These are phyloP conservation scores for Drosophila tani DNA, from an alignment of 1,140 invertebrate species.

Conservation along the genomic window DNA sequence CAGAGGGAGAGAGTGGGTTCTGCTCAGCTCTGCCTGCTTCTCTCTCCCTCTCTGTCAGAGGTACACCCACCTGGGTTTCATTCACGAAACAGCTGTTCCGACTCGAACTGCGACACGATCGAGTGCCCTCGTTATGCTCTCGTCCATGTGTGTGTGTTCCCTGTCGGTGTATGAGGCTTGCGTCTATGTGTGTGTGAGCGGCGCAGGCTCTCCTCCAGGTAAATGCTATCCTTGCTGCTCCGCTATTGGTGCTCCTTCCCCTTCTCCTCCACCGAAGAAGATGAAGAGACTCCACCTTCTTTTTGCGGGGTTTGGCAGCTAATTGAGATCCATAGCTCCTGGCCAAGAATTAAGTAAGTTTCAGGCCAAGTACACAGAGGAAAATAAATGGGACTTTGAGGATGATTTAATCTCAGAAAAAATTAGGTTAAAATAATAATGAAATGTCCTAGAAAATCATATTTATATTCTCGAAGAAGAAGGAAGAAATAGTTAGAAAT, in stretches of 20 bases:
- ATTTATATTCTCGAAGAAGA: neutral
- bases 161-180: conserved; percentile 1
- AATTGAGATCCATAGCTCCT: neutral
- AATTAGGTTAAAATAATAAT: too few species aligned
- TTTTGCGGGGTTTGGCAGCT: neutral
- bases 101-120: conserved; percentile 78
- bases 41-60: conserved; percentile 20
- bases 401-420: too few species aligned
- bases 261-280: neutral
- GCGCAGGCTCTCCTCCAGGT: conserved; percentile 52
- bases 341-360: neutral
- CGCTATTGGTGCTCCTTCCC: conserved; percentile 57
- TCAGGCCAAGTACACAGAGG: neutral
- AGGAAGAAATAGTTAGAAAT: too few species aligned
- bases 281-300: conserved; percentile 73
- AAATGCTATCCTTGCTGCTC: conserved; percentile 47
- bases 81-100: conserved; percentile 79
- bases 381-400: neutral
- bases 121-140: conserved; percentile 78
- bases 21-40: conserved; percentile 1
- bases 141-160: conserved; percentile 27
- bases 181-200: conserved; percentile 11
- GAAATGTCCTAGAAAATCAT: neutral
- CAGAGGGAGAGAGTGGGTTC: conserved; percentile 15
- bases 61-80: conserved; percentile 74